Percentiles rank a stretch among this genome's conserved stretches.
These are phyloP conservation scores for Psettodes erumei DNA, from an alignment of 2,113 vertebrate genomes.

Conservation along the genomic window DNA sequence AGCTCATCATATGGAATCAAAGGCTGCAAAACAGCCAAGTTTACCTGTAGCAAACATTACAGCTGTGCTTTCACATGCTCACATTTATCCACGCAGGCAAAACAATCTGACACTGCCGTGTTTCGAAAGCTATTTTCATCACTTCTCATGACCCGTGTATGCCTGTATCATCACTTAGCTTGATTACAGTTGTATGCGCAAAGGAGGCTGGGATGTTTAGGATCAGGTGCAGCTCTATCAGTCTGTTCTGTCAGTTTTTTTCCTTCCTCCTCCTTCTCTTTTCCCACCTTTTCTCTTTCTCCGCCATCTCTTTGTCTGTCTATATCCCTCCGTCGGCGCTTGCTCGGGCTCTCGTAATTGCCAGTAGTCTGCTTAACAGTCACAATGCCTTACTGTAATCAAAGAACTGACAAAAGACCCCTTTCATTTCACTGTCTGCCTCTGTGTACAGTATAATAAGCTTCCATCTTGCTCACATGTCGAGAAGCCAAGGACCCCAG, in stretches of 20 bases:
- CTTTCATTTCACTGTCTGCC: slow-evolving; percentile 71
- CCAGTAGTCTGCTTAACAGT: slow-evolving; percentile 68
- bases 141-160: background rate
- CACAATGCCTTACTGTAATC: slow-evolving; percentile 77
- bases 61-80: slow-evolving; percentile 13
- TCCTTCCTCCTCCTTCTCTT: background rate
- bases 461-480: slow-evolving; percentile 66
- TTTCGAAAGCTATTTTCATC: slow-evolving; percentile 26
- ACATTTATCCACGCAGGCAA: slow-evolving; percentile 8
- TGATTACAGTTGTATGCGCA: slow-evolving; percentile 29
- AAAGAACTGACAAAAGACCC: slow-evolving; percentile 76
- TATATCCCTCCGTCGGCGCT: slow-evolving; percentile 26
- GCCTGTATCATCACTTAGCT: slow-evolving; percentile 19
- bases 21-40: slow-evolving; percentile 52
- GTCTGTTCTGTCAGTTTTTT: slow-evolving; percentile 6
- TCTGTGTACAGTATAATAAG: slow-evolving; percentile 74
- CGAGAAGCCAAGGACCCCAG: slow-evolving; percentile 64
- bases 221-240: slow-evolving; percentile 16
- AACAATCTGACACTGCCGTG: background rate
- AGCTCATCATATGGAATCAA: slow-evolving; percentile 56
- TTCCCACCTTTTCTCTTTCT: slow-evolving; percentile 24
- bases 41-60: slow-evolving; percentile 43
- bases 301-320: slow-evolving; percentile 39
- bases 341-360: slow-evolving; percentile 56
- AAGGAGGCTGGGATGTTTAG: background rate